Percentiles rank a stretch among this genome's conserved stretches.
These are phyloP conservation scores for Eupeodes luniger DNA, from an alignment of 2,888 invertebrate species.

Conservation along the genomic window DNA sequence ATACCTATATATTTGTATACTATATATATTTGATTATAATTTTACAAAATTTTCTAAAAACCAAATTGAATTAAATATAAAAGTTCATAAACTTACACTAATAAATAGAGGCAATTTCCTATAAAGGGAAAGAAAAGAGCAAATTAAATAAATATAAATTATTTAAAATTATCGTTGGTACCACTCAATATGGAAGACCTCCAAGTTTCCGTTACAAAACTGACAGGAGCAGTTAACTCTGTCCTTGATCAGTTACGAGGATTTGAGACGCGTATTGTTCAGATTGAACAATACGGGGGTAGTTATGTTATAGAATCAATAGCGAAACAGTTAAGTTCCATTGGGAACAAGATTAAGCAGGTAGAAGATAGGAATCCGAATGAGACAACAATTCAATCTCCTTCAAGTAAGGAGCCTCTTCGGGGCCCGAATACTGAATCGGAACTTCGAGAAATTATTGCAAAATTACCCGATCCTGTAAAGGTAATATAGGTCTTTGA, in stretches of 20 bases:
- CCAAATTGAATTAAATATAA: neutral
- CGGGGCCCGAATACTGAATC: slow-evolving; percentile 12
- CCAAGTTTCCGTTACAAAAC: slow-evolving; percentile 6
- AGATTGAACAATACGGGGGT: slow-evolving; percentile 7
- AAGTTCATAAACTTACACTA: neutral
- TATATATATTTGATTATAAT: neutral
- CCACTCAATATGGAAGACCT: slow-evolving; percentile 33
- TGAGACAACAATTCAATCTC: neutral
- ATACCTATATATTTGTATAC: neutral
- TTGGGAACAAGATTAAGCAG: slow-evolving; percentile 1
- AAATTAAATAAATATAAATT: neutral
- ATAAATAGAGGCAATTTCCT: neutral
- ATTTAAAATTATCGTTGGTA: neutral
- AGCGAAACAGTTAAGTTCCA: neutral
- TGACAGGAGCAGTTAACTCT: neutral
- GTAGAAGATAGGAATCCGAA: neutral
- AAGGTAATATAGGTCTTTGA: slow-evolving; percentile 63
- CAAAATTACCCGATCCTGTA: slow-evolving; percentile 55
- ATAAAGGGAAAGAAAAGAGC: neutral
- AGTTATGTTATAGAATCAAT: neutral
- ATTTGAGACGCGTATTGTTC: slow-evolving; percentile 12
- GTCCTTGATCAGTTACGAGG: slow-evolving; percentile 44
- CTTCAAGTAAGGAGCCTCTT: neutral
- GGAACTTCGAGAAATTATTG: slow-evolving; percentile 30
- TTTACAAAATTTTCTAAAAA: neutral